These are phyloP conservation scores for Ceratoteleas bidentatus DNA, from an alignment of 1,140 invertebrate species.

Conservation along the genomic window DNA sequence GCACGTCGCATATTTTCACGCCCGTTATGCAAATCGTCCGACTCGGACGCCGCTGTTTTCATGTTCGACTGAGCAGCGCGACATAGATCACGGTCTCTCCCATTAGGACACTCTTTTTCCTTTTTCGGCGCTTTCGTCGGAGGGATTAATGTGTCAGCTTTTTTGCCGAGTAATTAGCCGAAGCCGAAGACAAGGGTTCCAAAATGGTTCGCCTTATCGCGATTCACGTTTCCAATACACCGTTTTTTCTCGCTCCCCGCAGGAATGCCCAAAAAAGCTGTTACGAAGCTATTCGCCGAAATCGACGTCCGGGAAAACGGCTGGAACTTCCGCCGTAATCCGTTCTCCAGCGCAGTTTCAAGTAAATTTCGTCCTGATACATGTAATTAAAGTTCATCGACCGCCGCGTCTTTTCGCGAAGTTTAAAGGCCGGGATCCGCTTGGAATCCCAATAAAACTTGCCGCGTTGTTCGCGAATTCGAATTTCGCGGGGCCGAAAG, in stretches of 20 bases:
- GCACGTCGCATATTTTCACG: slow-evolving; percentile 30
- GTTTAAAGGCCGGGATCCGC: neutral
- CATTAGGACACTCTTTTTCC: slow-evolving; percentile 29
- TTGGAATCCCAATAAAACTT: neutral
- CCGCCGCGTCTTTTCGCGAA: neutral
- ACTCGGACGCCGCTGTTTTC: slow-evolving; percentile 34
- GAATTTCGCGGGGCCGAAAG: neutral
- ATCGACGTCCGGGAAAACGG: neutral
- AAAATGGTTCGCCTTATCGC: neutral
- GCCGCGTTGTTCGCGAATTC: neutral
- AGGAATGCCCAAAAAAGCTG: neutral
- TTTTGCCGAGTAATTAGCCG: slow-evolving; percentile 12
- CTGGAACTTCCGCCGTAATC: neutral
- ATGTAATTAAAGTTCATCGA: slow-evolving; percentile 2
- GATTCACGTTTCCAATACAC: neutral
- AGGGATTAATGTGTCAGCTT: slow-evolving; percentile 20
- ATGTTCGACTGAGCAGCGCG: slow-evolving; percentile 48
- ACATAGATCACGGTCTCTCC: slow-evolving; percentile 47
- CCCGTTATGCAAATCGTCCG: slow-evolving; percentile 35
- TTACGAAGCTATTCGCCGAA: too few relatives aligned
- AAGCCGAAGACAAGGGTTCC: neutral
- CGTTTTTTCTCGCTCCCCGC: neutral
- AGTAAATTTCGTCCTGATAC: neutral
- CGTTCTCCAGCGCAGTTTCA: neutral
- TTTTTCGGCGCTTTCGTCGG: slow-evolving; percentile 39